Base-by-base conservation (phyloP, 2,797 vertebrate species). In the Acanthornis magna region DNA sequence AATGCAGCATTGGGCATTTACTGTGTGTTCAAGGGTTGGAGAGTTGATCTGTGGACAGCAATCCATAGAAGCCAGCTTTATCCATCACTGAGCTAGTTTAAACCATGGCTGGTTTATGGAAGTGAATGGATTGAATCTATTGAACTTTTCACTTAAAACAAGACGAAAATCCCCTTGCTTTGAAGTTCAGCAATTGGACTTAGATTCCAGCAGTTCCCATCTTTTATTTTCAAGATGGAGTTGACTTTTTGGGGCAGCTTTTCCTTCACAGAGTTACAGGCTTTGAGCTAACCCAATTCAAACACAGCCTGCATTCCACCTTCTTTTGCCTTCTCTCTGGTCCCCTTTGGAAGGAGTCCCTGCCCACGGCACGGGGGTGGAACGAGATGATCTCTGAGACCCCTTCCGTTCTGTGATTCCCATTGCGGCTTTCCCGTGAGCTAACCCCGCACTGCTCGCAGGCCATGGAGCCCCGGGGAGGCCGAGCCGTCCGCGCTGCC, bases 391-490 rank as follows among this genome's bases (percentile, higher is more conserved):
- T 45, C 10, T 17, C 25, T n/a, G 4, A n/a, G 16, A 32, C 15
- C 36, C 23, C 11, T 68, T 12, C 61, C 19, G 12, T 50, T 29
- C 42, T 3, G 34, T 4, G 16, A 8, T 27, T 12, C 13, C 10
- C 19, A 1, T 1, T 2, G 29, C 4, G 65, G 47, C 7, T 83
- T 78, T 75, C 26, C 53, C 42, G 0, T 1, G 48, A 7, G 7
- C 18, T n/a, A 16, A n/a, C 8, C 4, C 40, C 2, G 26, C 0
- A 3, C 61, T 53, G 61, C 25, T 54, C 0, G 4, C 34, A 5
- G 80, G 42, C 3, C 3, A 3, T 8, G 63, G 45, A 5, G 48
- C 3, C 32, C 25, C 4, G 11, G 3, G 10, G 10, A 53, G 34
- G 25, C 55, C 13, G 8, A 6, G 77, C n/a, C 7, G 40, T 16